phyloP scores from a whole-genome alignment of 2,113 vertebrate genomes.

The Psittacula cyanocephala region DNA sequence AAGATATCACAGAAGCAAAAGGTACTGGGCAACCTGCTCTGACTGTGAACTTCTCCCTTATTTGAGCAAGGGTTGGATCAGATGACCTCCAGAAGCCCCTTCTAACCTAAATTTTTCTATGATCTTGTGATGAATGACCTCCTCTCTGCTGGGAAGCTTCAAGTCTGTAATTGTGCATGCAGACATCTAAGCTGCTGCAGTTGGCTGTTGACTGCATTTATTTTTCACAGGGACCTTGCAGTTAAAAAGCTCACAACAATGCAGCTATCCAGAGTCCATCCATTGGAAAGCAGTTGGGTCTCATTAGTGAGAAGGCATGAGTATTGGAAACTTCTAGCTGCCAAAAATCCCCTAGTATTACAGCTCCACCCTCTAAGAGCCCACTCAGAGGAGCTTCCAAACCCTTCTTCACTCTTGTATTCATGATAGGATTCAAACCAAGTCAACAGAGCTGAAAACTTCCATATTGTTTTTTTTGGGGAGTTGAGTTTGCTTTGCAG shows the following conservation, averaged over 20 bases:
- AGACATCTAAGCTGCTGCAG: not conserved
- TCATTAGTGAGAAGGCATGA: not conserved
- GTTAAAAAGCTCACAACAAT: not conserved
- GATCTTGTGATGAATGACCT: not conserved
- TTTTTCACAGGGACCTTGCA: not conserved
- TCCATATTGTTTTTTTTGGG: not conserved
- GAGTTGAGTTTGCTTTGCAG: not conserved
- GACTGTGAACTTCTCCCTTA: not conserved
- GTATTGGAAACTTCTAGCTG: not conserved
- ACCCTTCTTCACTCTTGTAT: not conserved
- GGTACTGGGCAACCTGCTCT: not conserved
- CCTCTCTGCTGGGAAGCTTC: not conserved
- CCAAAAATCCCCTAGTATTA: not conserved
- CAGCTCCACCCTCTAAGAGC: not conserved
- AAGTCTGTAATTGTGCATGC: accelerated
- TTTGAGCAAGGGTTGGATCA: not conserved
- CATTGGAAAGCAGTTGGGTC: accelerated
- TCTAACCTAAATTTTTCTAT: not conserved
- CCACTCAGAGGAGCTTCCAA: not conserved
- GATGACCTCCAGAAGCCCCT: not conserved
- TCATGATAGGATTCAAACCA: not conserved
- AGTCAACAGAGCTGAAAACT: not conserved
- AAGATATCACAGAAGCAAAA: not conserved
- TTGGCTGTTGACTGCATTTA: not conserved
- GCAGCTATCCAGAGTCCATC: not conserved